Conservation (phyloP, 2,797 vertebrate species). For the Morelia viridis region DNA sequence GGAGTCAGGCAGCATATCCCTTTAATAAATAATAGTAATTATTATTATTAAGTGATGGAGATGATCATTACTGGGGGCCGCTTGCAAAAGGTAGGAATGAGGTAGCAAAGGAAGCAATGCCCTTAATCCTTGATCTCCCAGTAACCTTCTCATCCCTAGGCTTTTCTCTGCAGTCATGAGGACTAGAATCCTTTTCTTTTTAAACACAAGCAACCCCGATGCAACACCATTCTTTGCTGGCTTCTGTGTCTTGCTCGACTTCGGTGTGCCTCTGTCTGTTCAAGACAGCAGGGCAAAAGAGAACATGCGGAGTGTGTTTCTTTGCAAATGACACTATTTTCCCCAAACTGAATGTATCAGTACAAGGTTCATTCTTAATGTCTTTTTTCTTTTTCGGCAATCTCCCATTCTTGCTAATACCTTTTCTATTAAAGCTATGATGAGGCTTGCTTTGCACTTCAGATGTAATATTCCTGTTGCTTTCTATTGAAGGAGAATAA, state of each 20-base stretch:
- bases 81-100: too few relatives aligned
- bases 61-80: too few relatives aligned
- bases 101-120: too few relatives aligned
- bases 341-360: neutral
- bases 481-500: constrained; percentile 39
- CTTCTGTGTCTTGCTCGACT: neutral
- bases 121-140: too few relatives aligned
- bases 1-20: too few relatives aligned
- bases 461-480: neutral
- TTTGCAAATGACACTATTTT: neutral
- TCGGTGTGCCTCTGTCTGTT: neutral
- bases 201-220: neutral
- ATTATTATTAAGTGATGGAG: too few relatives aligned
- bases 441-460: constrained; percentile 13
- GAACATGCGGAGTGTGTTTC: neutral
- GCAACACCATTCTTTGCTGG: neutral
- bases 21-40: too few relatives aligned
- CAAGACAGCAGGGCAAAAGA: neutral
- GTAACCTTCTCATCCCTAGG: neutral
- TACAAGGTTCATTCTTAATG: neutral
- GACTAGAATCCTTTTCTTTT: neutral
- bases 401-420: constrained; percentile 2
- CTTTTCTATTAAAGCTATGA: constrained; percentile 17
- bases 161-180: neutral
- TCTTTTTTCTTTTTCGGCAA: constrained; percentile 9